Conservation (phyloP, 2,888 invertebrate species). For the Odontomyia ornata region DNA sequence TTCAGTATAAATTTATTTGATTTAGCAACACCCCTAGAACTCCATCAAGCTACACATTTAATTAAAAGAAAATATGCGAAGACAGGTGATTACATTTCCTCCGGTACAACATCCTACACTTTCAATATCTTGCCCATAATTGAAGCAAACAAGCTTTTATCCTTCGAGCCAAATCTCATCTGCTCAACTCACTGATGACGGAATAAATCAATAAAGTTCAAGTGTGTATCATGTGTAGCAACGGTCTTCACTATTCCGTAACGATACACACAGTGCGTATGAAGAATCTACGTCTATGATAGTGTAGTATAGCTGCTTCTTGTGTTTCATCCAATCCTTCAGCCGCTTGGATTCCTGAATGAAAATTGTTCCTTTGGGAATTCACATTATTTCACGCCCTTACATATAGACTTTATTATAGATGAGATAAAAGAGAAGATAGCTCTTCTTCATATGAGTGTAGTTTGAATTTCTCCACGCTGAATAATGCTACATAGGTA, state of each 20-base stretch:
- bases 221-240: not conserved
- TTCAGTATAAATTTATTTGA: not conserved
- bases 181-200: not conserved
- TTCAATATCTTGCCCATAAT: not conserved
- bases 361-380: conserved; percentile 31
- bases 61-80: not conserved
- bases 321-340: not conserved
- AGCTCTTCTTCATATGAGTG: not conserved
- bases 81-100: not conserved
- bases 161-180: not conserved
- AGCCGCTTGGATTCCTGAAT: not conserved
- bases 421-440: conserved; percentile 6
- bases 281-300: not conserved
- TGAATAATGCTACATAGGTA: not conserved
- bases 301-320: not conserved
- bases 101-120: not conserved
- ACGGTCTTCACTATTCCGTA: not conserved
- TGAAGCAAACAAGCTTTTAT: not conserved
- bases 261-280: too few species aligned
- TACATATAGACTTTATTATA: conserved; percentile 1
- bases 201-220: conserved; percentile 3
- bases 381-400: conserved; percentile 15
- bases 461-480: conserved; percentile 25
- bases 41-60: not conserved
- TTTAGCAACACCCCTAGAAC: not conserved